Percentiles rank a stretch among this genome's conserved stretches.
Conservation (phyloP, 2,888 invertebrate species). For the Pammene fasciana region DNA sequence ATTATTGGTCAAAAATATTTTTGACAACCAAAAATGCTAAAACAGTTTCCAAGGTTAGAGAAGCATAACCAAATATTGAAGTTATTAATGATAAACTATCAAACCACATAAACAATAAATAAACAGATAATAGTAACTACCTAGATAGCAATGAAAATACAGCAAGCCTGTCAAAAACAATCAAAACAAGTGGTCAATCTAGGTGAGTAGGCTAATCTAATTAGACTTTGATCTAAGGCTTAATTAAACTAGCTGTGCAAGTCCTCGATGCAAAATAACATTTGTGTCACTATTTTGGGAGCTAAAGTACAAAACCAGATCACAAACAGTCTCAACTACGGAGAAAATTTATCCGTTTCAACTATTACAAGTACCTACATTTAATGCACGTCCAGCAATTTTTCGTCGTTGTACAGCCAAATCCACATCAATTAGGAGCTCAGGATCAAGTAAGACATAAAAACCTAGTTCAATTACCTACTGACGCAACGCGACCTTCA, state of each 20-base stretch:
- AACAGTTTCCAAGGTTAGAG: no score
- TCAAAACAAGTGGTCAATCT: conserved; percentile 3
- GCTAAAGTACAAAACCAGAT: no score
- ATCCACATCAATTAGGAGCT: conserved; percentile 17
- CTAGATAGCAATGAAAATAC: no score
- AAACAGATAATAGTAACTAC: neutral
- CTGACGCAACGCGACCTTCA: conserved; percentile 65
- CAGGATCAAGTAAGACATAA: conserved; percentile 45
- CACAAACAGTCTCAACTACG: neutral
- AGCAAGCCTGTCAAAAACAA: neutral
- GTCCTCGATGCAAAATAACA: neutral
- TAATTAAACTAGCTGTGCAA: neutral
- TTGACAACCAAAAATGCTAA: no score
- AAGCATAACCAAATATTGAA: no score
- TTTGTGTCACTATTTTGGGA: neutral
- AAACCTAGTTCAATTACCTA: conserved; percentile 47
- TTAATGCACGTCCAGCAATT: neutral
- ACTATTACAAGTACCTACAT: no score
- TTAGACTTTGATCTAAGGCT: neutral
- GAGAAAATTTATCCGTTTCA: neutral
- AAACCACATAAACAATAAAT: neutral
- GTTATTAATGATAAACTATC: no score
- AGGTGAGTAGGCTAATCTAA: conserved; percentile 9
- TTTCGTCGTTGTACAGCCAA: neutral
- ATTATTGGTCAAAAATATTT: no score